These are phyloP conservation scores for Cygnus olor DNA, from an alignment of 2,797 vertebrate species.

Conservation along the genomic window DNA sequence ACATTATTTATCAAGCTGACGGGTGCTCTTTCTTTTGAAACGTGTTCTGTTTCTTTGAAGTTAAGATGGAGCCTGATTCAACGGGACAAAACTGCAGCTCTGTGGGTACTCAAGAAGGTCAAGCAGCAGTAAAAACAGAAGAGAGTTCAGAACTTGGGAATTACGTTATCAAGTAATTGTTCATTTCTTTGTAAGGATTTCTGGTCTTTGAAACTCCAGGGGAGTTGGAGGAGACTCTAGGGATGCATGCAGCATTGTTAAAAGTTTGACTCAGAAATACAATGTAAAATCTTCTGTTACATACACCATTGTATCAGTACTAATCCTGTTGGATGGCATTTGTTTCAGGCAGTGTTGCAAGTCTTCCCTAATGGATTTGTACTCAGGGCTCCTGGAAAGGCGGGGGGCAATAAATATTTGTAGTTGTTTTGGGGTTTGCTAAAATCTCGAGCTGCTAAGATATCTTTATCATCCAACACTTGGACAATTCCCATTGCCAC, in stretches of 20 bases:
- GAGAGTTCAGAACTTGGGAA: conserved; percentile 86
- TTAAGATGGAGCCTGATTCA: conserved; percentile 93
- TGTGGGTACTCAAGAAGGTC: conserved; percentile 74
- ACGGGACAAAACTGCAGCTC: conserved; percentile 66
- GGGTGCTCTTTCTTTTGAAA: conserved; percentile 25
- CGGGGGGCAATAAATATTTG: too few species aligned
- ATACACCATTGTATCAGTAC: neutral
- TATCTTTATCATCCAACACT: neutral
- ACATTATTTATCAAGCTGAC: neutral
- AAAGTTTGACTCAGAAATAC: neutral
- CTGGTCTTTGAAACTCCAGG: neutral
- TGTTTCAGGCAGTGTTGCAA: neutral
- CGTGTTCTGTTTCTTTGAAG: conserved; percentile 79
- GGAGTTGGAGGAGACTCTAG: neutral
- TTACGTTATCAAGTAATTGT: conserved; percentile 90
- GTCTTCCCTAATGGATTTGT: neutral
- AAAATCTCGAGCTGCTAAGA: conserved; percentile 13
- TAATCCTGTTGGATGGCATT: neutral
- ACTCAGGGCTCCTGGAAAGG: neutral
- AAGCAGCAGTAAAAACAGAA: conserved; percentile 89
- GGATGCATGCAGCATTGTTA: neutral
- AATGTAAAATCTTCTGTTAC: neutral
- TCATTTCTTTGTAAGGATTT: neutral
- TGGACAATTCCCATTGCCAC: neutral
- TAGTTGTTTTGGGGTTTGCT: neutral